Evolutionary conservation across 2,797 vertebrate genomes (phyloP), one percentile per base, ranked within the genome.

Genomic region (Malacoctenus gilli): DNA sequence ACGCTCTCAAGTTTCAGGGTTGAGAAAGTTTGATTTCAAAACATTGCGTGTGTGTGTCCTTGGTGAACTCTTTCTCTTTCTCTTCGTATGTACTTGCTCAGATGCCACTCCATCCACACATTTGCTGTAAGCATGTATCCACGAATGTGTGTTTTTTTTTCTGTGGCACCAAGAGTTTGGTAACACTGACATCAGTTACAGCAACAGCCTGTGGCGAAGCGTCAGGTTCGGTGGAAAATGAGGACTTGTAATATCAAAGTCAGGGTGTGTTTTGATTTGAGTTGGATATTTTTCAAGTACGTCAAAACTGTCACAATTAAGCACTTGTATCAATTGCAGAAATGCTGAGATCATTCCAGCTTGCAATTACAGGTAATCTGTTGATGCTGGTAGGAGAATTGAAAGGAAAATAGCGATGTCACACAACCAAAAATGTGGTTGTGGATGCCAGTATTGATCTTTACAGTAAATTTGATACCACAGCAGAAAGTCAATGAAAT

Each of bases 201-300:
- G 40, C 48, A 60, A 68, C 39, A 64, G 73, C 75, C 79, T 59
- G 52, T 39, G 55, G 72, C 59, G 39, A 66, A 69, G 49, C 48
- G 49, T 40, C 8, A 43, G 16, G 20, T 32, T 49, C 4, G 55
- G 31, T 52, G 51, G 25, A 75, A 78, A 76, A 40, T 57, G 37
- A 63, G 22, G 55, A 46, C 59, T 68, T 67, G 66, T 75, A 64
- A 10, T 40, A 62, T 82, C 68, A 79, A 76, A 76, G 61, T 67
- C 56, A 57, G 75, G 59, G 48, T 60, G 28, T 75, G 71, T 74
- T 80, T 82, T 64, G 4, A 38, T 85, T 79, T 75, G 11, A 69
- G 57, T 72, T 84, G 84, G 73, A 77, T 39, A 23, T 3, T 46
- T 53, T 72, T 79, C 61, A 69, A 34, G 68, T 67, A 15, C 31